Percentiles rank a stretch among this genome's conserved stretches.
These are phyloP conservation scores for Drosophila gaucha DNA, from an alignment of 2,888 invertebrate genomes.

Conservation along the genomic window DNA sequence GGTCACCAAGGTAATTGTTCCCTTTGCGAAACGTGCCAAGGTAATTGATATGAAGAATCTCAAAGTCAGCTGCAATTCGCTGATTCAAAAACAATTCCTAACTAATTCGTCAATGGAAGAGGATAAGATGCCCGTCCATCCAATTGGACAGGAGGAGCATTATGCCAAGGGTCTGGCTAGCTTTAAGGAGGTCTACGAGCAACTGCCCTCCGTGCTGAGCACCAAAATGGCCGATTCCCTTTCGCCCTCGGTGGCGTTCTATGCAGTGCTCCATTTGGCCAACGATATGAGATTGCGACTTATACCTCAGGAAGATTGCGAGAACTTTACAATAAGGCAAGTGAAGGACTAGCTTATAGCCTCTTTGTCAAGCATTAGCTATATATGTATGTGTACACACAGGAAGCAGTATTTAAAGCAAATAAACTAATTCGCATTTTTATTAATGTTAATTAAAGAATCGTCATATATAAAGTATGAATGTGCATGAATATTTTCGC, in stretches of 20 bases:
- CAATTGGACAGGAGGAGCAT: slow-evolving; percentile 63
- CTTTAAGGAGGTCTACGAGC: slow-evolving; percentile 87
- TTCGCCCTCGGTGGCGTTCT: slow-evolving; percentile 91
- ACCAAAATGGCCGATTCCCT: slow-evolving; percentile 89
- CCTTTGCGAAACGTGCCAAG: slow-evolving; percentile 93
- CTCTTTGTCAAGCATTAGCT: neutral
- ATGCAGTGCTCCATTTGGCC: slow-evolving; percentile 92
- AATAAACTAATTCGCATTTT: neutral
- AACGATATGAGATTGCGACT: slow-evolving; percentile 90
- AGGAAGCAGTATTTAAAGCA: slow-evolving; percentile 29
- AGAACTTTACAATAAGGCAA: slow-evolving; percentile 86
- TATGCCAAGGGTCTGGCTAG: slow-evolving; percentile 85
- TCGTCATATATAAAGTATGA: too few species aligned
- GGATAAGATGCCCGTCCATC: slow-evolving; percentile 60
- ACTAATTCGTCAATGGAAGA: slow-evolving; percentile 28
- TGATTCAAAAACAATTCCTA: slow-evolving; percentile 85
- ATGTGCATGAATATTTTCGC: too few species aligned
- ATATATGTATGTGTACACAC: neutral
- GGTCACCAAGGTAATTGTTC: slow-evolving; percentile 88
- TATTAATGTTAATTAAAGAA: neutral
- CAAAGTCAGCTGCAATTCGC: slow-evolving; percentile 90
- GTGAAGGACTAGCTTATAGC: slow-evolving; percentile 57
- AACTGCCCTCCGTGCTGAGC: slow-evolving; percentile 87
- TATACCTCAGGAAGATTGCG: slow-evolving; percentile 85
- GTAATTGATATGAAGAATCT: slow-evolving; percentile 94